Evolutionary conservation across 2,113 vertebrate species (phyloP).

Genomic region (Orycteropus afer): DNA sequence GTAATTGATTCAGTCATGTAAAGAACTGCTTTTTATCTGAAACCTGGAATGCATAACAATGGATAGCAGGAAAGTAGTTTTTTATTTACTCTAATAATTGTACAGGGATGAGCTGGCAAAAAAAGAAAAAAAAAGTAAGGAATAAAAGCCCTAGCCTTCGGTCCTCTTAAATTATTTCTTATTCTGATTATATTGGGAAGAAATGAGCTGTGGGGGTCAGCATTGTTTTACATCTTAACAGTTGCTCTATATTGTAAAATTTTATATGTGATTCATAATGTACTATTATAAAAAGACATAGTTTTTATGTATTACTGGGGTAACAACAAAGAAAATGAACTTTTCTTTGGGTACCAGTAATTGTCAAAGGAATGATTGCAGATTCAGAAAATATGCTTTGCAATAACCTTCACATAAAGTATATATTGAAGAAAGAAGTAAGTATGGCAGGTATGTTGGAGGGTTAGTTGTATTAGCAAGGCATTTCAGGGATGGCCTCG

Average conservation of each 20-base stretch:
- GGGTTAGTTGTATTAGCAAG: slow-evolving; percentile 70
- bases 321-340: slow-evolving; percentile 76
- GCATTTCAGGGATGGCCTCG: slow-evolving; percentile 50
- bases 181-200: slow-evolving; percentile 58
- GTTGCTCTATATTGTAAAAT: slow-evolving; percentile 57
- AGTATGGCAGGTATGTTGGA: not conserved
- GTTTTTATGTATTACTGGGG: slow-evolving; percentile 68
- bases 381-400: slow-evolving; percentile 75
- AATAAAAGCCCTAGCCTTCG: slow-evolving; percentile 2
- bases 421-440: not conserved
- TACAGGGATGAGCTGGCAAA: not conserved
- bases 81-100: slow-evolving; percentile 57
- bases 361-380: slow-evolving; percentile 78
- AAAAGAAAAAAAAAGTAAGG: not conserved
- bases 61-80: slow-evolving; percentile 55
- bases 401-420: slow-evolving; percentile 68
- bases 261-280: slow-evolving; percentile 66
- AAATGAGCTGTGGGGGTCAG: slow-evolving; percentile 19
- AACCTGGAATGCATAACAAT: slow-evolving; percentile 48
- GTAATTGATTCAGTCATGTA: slow-evolving; percentile 56
- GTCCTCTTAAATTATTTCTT: slow-evolving; percentile 54
- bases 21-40: slow-evolving; percentile 63
- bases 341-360: slow-evolving; percentile 76
- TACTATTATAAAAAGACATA: slow-evolving; percentile 66
- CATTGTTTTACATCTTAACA: slow-evolving; percentile 50